Percentiles rank a stretch among this genome's conserved stretches.
Evolutionary conservation across 35 echinoderm and acorn worm species (phyloP).

Genomic region (Apostichopus parvimensis): DNA sequence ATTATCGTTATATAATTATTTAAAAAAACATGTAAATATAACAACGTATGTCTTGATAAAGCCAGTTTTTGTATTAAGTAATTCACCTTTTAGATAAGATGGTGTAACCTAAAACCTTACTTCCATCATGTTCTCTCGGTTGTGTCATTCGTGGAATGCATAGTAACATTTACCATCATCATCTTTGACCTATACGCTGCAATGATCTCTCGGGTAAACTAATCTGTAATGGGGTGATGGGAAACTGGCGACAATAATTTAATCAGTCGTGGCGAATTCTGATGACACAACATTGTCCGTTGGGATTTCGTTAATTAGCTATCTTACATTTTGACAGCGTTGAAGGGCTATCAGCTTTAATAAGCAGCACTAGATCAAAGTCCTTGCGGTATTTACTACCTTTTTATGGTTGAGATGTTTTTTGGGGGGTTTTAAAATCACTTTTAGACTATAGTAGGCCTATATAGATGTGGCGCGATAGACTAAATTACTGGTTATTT

Average conservation of each 20-base stretch:
- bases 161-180: background rate
- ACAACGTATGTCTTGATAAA: too few relatives aligned
- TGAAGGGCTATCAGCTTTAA: background rate
- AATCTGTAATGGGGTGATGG: constrained; percentile 6
- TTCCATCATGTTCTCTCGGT: background rate
- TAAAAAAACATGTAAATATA: too few relatives aligned
- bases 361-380: background rate
- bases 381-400: background rate
- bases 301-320: background rate
- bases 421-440: too few relatives aligned
- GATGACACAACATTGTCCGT: background rate
- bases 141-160: background rate
- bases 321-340: background rate
- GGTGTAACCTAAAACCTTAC: background rate
- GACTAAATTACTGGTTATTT: too few relatives aligned
- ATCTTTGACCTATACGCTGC: background rate
- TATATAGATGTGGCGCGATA: too few relatives aligned
- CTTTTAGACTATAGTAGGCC: too few relatives aligned
- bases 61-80: too few relatives aligned
- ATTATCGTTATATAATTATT: too few relatives aligned
- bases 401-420: too few relatives aligned
- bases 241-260: background rate
- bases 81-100: background rate
- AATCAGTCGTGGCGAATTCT: background rate
- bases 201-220: background rate